Percentiles rank a stretch among this genome's conserved stretches.
phyloP scores from a whole-genome alignment of 2,113 vertebrate species.

The Empidonax alnorum region DNA sequence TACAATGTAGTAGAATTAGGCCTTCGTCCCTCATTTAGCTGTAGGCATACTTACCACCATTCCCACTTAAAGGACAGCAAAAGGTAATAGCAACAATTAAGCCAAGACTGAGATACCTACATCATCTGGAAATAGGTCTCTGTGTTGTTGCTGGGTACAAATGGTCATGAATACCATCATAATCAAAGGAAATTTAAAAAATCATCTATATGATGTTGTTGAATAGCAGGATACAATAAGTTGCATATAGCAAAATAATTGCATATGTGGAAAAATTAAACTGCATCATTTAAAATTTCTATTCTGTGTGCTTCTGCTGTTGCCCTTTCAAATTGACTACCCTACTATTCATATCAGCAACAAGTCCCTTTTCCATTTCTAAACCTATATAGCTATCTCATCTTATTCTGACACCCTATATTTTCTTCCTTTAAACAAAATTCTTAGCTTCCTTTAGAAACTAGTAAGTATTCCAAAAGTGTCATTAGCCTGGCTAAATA shows the following conservation, averaged over 20 bases:
- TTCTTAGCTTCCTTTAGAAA: conserved; percentile 24
- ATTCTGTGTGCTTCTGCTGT: background rate
- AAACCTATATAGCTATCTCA: background rate
- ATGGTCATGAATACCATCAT: background rate
- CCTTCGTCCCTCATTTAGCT: background rate
- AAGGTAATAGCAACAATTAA: background rate
- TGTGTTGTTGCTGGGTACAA: background rate
- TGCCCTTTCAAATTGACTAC: background rate
- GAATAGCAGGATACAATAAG: background rate
- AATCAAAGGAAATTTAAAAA: background rate
- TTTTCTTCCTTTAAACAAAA: conserved; percentile 50
- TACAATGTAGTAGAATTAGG: background rate
- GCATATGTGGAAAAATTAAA: background rate
- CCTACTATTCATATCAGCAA: background rate
- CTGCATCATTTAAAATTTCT: background rate
- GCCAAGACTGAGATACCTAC: background rate
- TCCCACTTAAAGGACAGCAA: background rate
- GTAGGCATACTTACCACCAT: background rate
- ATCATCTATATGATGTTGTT: background rate
- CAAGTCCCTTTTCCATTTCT: background rate
- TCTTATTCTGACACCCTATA: conserved; percentile 1
- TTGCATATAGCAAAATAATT: background rate
- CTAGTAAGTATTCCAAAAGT: conserved; percentile 33
- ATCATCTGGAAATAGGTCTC: background rate
- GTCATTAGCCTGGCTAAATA: conserved; percentile 22